Conservation (phyloP, 2,888 invertebrate genomes). For the Rapana venosa region DNA sequence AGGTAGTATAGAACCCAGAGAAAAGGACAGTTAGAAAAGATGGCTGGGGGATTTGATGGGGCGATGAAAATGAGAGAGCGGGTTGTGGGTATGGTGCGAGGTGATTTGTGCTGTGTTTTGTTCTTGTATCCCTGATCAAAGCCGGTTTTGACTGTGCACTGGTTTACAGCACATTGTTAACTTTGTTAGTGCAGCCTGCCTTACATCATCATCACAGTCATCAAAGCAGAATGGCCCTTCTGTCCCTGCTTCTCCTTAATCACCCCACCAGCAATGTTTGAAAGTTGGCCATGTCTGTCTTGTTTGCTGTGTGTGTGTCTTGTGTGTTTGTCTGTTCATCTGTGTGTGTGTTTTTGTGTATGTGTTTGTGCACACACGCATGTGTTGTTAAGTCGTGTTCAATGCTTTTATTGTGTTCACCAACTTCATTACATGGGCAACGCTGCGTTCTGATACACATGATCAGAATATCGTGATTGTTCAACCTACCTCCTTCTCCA, state of each 20-base stretch:
- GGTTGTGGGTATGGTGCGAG: not conserved
- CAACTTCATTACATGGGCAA: too few relatives aligned
- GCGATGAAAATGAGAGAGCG: conserved; percentile 14
- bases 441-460: too few relatives aligned
- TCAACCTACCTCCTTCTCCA: too few relatives aligned
- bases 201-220: not conserved
- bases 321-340: not conserved
- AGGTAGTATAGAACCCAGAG: conserved; percentile 11
- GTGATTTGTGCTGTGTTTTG: conserved; percentile 23
- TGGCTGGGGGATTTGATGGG: conserved; percentile 18
- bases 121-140: conserved; percentile 32
- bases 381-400: not conserved
- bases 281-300: not conserved
- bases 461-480: too few relatives aligned
- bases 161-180: conserved; percentile 35
- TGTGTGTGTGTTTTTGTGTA: not conserved
- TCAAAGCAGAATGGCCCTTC: not conserved
- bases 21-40: conserved; percentile 2
- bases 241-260: not conserved
- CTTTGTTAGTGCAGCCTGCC: conserved; percentile 12
- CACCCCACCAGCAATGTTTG: not conserved
- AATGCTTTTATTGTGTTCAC: too few relatives aligned
- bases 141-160: not conserved
- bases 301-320: not conserved
- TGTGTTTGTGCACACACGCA: not conserved